Base-by-base conservation (phyloP, 2,797 vertebrate genomes). In the Manis crassicaudata region DNA sequence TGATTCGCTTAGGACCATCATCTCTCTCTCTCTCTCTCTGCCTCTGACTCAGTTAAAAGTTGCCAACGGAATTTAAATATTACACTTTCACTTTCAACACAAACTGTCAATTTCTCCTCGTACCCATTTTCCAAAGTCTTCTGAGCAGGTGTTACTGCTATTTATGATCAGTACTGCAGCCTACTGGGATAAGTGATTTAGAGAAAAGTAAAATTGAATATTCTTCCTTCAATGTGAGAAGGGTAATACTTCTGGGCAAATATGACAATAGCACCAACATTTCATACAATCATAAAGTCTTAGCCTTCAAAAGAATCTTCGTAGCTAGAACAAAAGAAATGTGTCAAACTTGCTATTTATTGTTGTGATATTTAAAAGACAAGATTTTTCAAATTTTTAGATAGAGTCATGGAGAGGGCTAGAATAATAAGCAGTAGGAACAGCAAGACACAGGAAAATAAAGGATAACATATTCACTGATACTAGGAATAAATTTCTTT, bases 161-260 rank as follows among this genome's bases (percentile, higher is more conserved):
- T 67, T 95, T 83, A 92, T 32, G 81, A 62, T 90, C 58, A 88
- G 73, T 70, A 70, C 56, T 46, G 75, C 46, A 86, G 65, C 68
- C 60, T 75, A 82, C 29, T 84, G 90, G 73, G 88, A 96, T 68
- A 88, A 89, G 75, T 21, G 40, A 90, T 83, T 90, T 86, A 95
- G 83, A 94, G 90, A 93, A 96, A 95, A 94, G 75, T 75, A 92
- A 97, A 96, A 94, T 11, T 88, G 84, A 95, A 65, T 85, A 70
- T 88, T 95, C 87, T 96, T 50, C 72, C 35, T 62, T 95, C 60
- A 58, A 88, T 68, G 84, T 92, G 73, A 96, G 62, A n/a, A 79
- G 54, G 73, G 82, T 92, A 95, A 80, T 77, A 92, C 68, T 95
- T 92, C 77, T 73, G 68, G 60, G 72, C 63, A 96, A 94, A 97